Evolutionary conservation across 2,113 vertebrate genomes (phyloP), one percentile per base, ranked within the genome.

Genomic region (Centropus bengalensis): DNA sequence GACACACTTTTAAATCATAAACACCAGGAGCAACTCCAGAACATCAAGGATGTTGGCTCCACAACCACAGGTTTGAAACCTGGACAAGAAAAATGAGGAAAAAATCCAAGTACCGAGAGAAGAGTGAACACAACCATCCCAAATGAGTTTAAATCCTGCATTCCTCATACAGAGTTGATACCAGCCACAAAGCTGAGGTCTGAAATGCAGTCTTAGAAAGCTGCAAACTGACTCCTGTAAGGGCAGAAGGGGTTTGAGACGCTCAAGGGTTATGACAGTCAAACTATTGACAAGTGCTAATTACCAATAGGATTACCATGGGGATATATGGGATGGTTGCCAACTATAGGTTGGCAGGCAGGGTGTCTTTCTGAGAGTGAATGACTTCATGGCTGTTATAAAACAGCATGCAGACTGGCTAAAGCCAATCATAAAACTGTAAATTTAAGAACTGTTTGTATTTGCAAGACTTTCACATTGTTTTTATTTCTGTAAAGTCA

Each of bases 281-380:
- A 45, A 67, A 51, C 75, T 93, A 91, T 47, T 88, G 85, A 89
- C 78, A 93, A 89, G 93, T 42, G 45, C 68, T 77, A 44, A 89
- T 67, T 73, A 70, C 59, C 28, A 4, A 69, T 74, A 86, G 82
- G 80, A 74, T 82, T 47, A 74, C 79, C 85, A 74, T 78, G 75
- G 78, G 62, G 92, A 85, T 86, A 73, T 23, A 83, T 1, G 80
- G 78, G 87, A 88, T 33, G 4, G 28, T 30, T 82, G 93, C 79
- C 85, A 89, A 23, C 51, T 63, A 16, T 13, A 81, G 20, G 67
- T 7, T 68, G 58, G 71, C 47, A 82, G 20, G 58, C 83, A 94
- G 78, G 3, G 1, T 2, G 38, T 73, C 89, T 70, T 89, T 66
- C 86, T 68, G 60, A 30, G 10, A 59, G 6, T 26, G 15, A n/a